Evolutionary conservation across 2,113 vertebrate species (phyloP), one percentile per base, ranked within the genome.

Genomic region (Eublepharis macularius): DNA sequence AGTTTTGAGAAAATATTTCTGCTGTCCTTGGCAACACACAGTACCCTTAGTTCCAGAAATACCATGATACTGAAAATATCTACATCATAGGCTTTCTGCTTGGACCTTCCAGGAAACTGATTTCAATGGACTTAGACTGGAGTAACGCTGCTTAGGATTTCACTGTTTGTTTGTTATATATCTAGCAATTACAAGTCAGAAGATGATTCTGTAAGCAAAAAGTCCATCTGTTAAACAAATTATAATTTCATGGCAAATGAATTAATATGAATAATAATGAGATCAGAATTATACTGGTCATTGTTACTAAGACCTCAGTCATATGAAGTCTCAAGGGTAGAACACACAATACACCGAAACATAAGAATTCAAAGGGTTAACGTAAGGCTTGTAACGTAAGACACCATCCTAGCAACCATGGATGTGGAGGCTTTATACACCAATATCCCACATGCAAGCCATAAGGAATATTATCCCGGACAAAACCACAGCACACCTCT

Each of bases 21-120:
- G 39, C 70, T 88, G 76, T 80, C 68, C 88, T 84, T 83, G 54
- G 14, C 83, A 87, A 29, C 14, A 47, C 84, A 66, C 81, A 91
- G 69, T 43, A 76, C 5, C 75, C 19, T 79, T 26, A 54, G 76
- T 81, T 90, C 78, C 34, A 87, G 57, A 92, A 86, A 74, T 83
- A 72, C 82, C 57, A 72, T 17, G 81, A 84, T 75, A 87, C 49
- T 60, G 81, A 6, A n/a, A 83, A 73, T 86, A 3, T 2, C 6
- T 36, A 80, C 75, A 81, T 83, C 81, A 73, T 54, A 77, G 73
- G 51, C 26, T 68, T 2, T 26, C 2, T 0, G 73, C 74, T 82
- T 83, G 60, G 69, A 0, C 32, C 66, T 34, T 66, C 7, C 75
- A 87, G 63, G 70, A 4, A 88, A 73, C n/a, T n/a, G n/a, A n/a